Conservation (phyloP, 1,140 invertebrate species). For the Bombus sylvicola region DNA sequence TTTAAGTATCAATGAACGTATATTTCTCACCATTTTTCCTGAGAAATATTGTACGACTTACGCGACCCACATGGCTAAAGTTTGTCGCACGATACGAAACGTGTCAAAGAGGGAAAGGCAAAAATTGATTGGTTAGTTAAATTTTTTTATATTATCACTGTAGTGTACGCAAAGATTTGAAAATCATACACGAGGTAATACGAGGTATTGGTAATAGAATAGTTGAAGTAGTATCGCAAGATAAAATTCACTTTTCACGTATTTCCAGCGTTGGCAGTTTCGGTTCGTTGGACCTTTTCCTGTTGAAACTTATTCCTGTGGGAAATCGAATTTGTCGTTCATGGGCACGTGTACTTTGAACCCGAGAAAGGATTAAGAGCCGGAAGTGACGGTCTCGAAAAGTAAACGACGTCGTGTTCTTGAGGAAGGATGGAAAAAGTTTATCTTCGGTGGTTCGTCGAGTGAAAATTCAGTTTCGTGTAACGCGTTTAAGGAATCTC, state of each 20-base stretch:
- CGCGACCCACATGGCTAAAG: too few relatives aligned
- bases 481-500: slow-evolving; percentile 42
- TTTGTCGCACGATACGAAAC: too few relatives aligned
- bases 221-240: too few relatives aligned
- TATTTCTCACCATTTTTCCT: too few relatives aligned
- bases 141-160: too few relatives aligned
- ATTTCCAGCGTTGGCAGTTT: neutral
- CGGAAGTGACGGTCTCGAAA: slow-evolving; percentile 8
- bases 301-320: slow-evolving; percentile 25
- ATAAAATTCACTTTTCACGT: neutral
- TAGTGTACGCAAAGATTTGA: too few relatives aligned
- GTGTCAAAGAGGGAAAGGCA: too few relatives aligned
- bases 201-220: too few relatives aligned
- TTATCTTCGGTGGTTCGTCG: slow-evolving; percentile 10
- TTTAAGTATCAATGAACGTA: too few relatives aligned
- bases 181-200: too few relatives aligned
- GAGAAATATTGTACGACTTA: too few relatives aligned
- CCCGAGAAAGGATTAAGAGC: slow-evolving; percentile 26
- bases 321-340: slow-evolving; percentile 46
- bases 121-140: too few relatives aligned
- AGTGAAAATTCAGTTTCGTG: slow-evolving; percentile 45
- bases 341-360: slow-evolving; percentile 21
- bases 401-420: slow-evolving; percentile 34
- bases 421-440: slow-evolving; percentile 40
- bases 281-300: neutral